phyloP scores from a whole-genome alignment of 2,888 invertebrate species.

The Punctoribates punctum region DNA sequence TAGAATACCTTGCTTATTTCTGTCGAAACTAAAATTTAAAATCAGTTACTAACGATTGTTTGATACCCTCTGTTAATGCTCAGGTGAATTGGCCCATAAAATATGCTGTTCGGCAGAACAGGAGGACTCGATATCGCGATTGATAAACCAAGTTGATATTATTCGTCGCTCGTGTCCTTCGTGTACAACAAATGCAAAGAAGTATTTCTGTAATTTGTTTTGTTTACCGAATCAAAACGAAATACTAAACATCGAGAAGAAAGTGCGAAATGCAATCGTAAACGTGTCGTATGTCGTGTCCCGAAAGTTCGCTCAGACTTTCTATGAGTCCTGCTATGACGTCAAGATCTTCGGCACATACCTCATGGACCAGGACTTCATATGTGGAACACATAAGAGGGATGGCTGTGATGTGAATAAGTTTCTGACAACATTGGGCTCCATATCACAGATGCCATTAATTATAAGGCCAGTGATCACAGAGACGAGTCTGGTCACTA shows the following conservation, averaged over 20 bases:
- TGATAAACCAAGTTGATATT: conserved; percentile 33
- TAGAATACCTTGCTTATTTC: too few relatives aligned
- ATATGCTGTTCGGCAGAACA: conserved; percentile 41
- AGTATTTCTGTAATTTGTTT: conserved; percentile 42
- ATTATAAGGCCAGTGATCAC: conserved; percentile 31
- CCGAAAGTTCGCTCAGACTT: conserved; percentile 35
- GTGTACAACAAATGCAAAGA: conserved; percentile 41
- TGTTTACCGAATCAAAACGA: conserved; percentile 40
- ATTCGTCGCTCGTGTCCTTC: conserved; percentile 42
- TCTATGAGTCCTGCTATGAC: conserved; percentile 39
- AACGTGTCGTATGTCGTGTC: conserved; percentile 40
- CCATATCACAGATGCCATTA: conserved; percentile 38
- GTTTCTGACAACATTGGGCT: conserved; percentile 33
- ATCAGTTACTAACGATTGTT: too few relatives aligned
- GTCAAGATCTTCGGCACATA: conserved; percentile 40
- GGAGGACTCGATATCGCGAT: conserved; percentile 38
- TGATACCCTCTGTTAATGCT: too few relatives aligned
- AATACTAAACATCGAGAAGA: conserved; percentile 30
- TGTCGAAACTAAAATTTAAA: too few relatives aligned
- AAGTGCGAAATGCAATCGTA: conserved; percentile 18
- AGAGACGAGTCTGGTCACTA: not conserved
- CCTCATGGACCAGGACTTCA: conserved; percentile 40
- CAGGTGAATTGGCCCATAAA: conserved; percentile 36
- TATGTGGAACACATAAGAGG: conserved; percentile 27
- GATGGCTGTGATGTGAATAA: conserved; percentile 20